Conservation (phyloP, 35 echinoderm and acorn worm species). For the Ophiothrix spiculata region DNA sequence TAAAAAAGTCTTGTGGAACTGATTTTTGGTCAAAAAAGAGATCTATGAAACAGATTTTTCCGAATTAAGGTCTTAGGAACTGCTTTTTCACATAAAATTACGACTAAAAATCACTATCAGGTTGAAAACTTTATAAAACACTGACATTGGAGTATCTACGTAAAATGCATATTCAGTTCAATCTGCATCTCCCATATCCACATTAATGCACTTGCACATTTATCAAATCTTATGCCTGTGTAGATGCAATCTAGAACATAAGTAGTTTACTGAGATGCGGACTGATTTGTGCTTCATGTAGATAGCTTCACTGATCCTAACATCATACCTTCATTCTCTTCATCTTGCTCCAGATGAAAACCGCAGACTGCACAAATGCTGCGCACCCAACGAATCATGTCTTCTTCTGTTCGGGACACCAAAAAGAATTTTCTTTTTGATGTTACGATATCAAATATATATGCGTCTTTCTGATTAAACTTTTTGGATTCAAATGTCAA, state of each 20-base stretch:
- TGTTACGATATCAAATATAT: slow-evolving; percentile 87
- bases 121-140: too few species aligned
- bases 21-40: too few species aligned
- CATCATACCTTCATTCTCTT: neutral
- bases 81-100: too few species aligned
- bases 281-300: neutral
- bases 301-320: neutral
- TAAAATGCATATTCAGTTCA: too few species aligned
- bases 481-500: slow-evolving; percentile 76
- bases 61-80: too few species aligned
- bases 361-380: slow-evolving; percentile 81
- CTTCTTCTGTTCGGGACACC: slow-evolving; percentile 64
- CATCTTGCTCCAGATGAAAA: slow-evolving; percentile 61
- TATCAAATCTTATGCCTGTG: neutral
- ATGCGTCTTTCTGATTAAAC: slow-evolving; percentile 40
- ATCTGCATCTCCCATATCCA: neutral
- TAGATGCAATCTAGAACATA: neutral
- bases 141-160: too few species aligned
- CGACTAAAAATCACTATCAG: too few species aligned
- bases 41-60: too few species aligned
- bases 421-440: slow-evolving; percentile 79
- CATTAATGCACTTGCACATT: neutral
- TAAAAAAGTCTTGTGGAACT: too few species aligned
- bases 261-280: neutral
- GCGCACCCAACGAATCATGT: slow-evolving; percentile 84